Conservation (phyloP, 2,888 invertebrate species). For the Apodemia hepburni region DNA sequence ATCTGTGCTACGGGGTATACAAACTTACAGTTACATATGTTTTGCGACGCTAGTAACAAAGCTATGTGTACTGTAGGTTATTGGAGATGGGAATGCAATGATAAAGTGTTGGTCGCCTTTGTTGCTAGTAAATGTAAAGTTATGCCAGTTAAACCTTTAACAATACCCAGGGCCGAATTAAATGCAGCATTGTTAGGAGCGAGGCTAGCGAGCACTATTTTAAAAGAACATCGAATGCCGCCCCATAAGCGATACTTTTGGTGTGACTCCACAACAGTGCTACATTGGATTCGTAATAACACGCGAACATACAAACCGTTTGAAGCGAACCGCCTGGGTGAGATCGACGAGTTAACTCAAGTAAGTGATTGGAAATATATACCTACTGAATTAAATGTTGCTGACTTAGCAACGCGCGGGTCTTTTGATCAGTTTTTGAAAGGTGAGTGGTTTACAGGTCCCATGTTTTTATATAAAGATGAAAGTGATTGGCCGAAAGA, state of each 20-base stretch:
- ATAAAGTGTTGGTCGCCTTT: background rate
- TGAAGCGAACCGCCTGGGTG: background rate
- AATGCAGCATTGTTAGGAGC: background rate
- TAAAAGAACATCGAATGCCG: background rate
- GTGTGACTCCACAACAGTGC: background rate
- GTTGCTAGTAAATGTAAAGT: background rate
- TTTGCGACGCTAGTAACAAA: conserved; percentile 24
- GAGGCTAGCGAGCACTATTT: background rate
- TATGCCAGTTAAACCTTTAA: background rate
- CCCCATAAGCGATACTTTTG: background rate
- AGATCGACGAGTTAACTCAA: background rate
- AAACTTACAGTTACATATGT: conserved; percentile 27
- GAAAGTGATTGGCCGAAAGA: background rate
- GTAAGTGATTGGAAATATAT: background rate
- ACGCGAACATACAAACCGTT: background rate
- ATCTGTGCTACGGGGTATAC: conserved; percentile 9
- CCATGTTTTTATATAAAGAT: background rate
- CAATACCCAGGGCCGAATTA: background rate
- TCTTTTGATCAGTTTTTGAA: background rate
- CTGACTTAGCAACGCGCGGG: background rate
- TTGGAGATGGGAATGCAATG: conserved; percentile 22
- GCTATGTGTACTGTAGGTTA: conserved; percentile 26
- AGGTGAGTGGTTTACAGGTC: background rate
- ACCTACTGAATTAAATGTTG: background rate
- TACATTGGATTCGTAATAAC: background rate